phyloP scores from a whole-genome alignment of 1,140 invertebrate genomes.

The Calephelis nemesis region DNA sequence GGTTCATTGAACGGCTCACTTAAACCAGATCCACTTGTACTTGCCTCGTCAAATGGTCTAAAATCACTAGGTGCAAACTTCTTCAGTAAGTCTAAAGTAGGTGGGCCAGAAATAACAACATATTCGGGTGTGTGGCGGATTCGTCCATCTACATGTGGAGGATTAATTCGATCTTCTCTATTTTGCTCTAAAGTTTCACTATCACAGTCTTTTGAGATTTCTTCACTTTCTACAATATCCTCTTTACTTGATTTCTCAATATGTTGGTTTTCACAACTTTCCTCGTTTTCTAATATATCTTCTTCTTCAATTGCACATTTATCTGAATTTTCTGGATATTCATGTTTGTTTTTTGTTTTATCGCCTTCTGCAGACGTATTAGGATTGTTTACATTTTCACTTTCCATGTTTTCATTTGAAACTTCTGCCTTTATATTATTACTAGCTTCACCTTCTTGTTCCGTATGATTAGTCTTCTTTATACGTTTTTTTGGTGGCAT shows the following conservation, averaged over 20 bases:
- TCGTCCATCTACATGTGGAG: neutral
- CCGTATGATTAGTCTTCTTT: neutral
- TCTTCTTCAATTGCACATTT: neutral
- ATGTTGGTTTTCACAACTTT: neutral
- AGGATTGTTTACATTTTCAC: neutral
- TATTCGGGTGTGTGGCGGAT: neutral
- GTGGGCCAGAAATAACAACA: neutral
- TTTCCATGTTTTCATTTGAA: neutral
- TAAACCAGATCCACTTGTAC: neutral
- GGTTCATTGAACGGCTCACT: neutral
- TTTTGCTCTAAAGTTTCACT: neutral
- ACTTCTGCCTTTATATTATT: neutral
- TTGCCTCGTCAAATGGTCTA: neutral
- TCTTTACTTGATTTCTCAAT: conserved; percentile 4
- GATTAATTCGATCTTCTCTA: neutral
- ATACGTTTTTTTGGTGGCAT: neutral
- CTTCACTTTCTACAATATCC: neutral
- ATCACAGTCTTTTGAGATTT: conserved; percentile 9
- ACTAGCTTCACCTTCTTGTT: neutral
- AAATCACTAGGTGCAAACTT: neutral
- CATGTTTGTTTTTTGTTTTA: neutral
- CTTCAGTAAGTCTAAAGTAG: neutral
- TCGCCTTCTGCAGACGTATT: neutral
- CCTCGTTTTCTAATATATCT: neutral
- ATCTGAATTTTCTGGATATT: neutral